Evolutionary conservation across 2,888 invertebrate species (phyloP), one percentile per base, ranked within the genome.

Genomic region (Perdita meconis): DNA sequence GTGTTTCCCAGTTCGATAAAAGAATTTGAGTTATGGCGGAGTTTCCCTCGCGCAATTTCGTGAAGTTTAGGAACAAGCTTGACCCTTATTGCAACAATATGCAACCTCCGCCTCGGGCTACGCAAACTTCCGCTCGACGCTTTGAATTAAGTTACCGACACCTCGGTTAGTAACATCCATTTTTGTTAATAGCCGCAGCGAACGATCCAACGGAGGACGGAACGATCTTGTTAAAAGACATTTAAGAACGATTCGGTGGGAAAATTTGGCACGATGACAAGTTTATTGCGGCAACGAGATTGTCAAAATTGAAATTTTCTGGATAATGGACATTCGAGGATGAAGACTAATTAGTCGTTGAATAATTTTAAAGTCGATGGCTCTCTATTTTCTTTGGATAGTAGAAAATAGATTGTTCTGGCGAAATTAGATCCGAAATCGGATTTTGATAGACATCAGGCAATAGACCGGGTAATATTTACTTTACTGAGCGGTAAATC

Each of bases 11-110:
- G 30, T 55, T 38, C 10, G 19, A 13, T 1, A 10, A 72, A 69
- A 55, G 60, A 70, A 56, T 63, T 50, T n/a, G 16, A 61, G 50
- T 50, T 13, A 8, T 24, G 55, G 8, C 16, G 6, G 13, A 19
- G 34, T 42, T 30, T n/a, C n/a, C n/a, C 16, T 12, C 24, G 16
- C 19, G 47, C 34, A 56, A 42, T 56, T 50, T 61, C 12, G 19
- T 13, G 19, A 63, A 69, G 61, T 73, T 73, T 51, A 73, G 42
- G 38, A 53, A 10, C 60, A 30, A 24, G 16, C 56, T 50, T 24
- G 73, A 53, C 26, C 63, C 26, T 51, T 53, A 40, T 50, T 19
- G 61, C 61, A 73, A 69, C 47, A 69, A 50, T 63, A 61, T 57
- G 44, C 68, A 69, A 56, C 56, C 47, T 56, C n/a, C 24, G 50